These are phyloP conservation scores for Drosophila cardini DNA, from an alignment of 1,140 invertebrate genomes.

Conservation along the genomic window DNA sequence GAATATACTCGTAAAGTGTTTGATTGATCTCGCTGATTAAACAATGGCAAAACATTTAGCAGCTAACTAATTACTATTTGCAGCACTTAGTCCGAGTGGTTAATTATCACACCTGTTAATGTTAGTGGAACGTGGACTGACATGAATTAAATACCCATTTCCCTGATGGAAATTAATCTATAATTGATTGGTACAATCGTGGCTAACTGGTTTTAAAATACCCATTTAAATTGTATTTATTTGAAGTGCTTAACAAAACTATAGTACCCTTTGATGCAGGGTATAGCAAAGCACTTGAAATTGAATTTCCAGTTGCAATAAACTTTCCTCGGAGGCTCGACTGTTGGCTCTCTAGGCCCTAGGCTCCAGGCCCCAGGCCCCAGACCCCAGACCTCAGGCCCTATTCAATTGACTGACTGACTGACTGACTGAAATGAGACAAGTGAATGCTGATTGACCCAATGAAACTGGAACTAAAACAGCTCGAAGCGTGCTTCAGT, in stretches of 20 bases:
- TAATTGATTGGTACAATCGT: too few species aligned
- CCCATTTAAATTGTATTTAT: too few species aligned
- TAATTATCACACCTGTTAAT: conserved; percentile 35
- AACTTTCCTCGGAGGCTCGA: conserved; percentile 3
- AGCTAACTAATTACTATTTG: conserved; percentile 45
- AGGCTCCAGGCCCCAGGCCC: conserved; percentile 26
- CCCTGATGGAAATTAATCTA: neutral
- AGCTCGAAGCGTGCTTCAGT: conserved; percentile 53
- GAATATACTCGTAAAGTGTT: neutral
- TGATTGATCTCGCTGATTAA: conserved; percentile 40
- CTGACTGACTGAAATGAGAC: conserved; percentile 58
- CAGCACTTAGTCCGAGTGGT: conserved; percentile 33
- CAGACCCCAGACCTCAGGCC: conserved; percentile 25
- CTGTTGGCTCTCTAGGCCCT: conserved; percentile 15
- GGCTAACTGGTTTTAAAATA: too few species aligned
- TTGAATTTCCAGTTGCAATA: conserved; percentile 2
- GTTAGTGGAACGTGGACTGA: conserved; percentile 13
- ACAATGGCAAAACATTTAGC: conserved; percentile 55
- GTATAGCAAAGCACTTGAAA: neutral
- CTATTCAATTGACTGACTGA: conserved; percentile 36
- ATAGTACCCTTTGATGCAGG: too few species aligned
- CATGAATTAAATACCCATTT: conserved; percentile 27
- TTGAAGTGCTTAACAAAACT: too few species aligned
- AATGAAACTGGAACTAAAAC: conserved; percentile 47
- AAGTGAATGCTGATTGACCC: conserved; percentile 81